phyloP scores from a whole-genome alignment of 2,797 vertebrate genomes.

The Tapirus indicus region DNA sequence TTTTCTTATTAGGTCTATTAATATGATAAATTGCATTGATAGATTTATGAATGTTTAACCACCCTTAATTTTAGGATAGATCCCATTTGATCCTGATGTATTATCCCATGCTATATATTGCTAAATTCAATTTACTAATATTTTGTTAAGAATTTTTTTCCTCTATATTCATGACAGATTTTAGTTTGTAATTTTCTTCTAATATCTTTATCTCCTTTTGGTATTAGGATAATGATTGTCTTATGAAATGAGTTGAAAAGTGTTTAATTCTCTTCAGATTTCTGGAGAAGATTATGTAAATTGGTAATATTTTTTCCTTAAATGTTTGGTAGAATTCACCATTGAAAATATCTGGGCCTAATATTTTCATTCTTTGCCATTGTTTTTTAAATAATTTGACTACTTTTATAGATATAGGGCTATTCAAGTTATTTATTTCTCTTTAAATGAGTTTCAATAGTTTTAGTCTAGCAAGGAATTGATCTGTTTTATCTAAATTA shows the following conservation, averaged over 20 bases:
- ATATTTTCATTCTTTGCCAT: background rate
- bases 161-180: background rate
- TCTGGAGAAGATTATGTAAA: background rate
- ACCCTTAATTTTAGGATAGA: background rate
- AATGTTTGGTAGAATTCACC: background rate
- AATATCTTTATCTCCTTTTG: background rate
- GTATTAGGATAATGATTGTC: background rate
- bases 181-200: background rate
- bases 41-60: background rate
- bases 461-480: background rate
- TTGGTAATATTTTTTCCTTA: background rate
- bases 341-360: background rate
- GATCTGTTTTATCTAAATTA: background rate
- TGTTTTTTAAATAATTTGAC: too few relatives aligned
- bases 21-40: background rate
- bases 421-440: background rate
- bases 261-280: background rate
- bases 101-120: background rate
- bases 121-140: background rate
- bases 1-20: background rate
- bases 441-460: background rate
- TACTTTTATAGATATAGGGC: too few relatives aligned
- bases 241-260: background rate
- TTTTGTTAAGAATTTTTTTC: background rate
- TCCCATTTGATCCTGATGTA: background rate